Evolutionary conservation across 1,140 invertebrate genomes (phyloP).

Genomic region (Drosophila mojavensis): DNA sequence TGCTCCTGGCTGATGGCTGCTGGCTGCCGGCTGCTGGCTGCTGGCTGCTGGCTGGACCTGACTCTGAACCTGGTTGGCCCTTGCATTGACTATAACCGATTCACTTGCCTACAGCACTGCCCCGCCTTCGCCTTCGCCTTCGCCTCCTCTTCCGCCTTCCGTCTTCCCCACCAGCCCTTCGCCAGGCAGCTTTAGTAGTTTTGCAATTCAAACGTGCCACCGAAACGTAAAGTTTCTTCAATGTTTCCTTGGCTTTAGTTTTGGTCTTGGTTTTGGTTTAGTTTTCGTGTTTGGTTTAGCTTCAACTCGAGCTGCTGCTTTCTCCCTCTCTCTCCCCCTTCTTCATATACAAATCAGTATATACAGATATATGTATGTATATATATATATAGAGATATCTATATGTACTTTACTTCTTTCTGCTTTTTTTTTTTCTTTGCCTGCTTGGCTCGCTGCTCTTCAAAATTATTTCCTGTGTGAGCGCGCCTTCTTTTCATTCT

Average conservation of each 20-base stretch:
- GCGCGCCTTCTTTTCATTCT: conserved; percentile 25
- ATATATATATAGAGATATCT: too few species aligned
- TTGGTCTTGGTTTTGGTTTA: conserved; percentile 36
- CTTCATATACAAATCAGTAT: not conserved
- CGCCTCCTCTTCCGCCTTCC: not conserved
- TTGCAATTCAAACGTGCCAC: conserved; percentile 55
- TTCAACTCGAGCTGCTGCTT: conserved; percentile 14
- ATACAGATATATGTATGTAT: not conserved
- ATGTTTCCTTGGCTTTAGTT: conserved; percentile 39
- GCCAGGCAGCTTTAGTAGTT: conserved; percentile 1
- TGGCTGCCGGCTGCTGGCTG: conserved; percentile 2
- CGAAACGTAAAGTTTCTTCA: conserved; percentile 48
- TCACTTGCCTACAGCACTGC: conserved; percentile 5
- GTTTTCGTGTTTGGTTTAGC: conserved; percentile 30
- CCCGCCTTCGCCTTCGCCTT: not conserved
- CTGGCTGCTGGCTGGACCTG: conserved; percentile 1
- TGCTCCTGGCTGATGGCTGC: not conserved
- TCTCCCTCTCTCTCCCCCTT: not conserved
- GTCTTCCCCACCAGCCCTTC: too few species aligned
- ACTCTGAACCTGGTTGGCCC: conserved; percentile 46
- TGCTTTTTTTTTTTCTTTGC: not conserved
- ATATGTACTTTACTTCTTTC: not conserved
- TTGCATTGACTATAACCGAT: conserved; percentile 40
- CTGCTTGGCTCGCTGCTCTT: conserved; percentile 28
- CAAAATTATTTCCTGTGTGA: conserved; percentile 53